Evolutionary conservation across 2,113 vertebrate genomes (phyloP), one percentile per base, ranked within the genome.

Genomic region (Tenrec ecaudatus): DNA sequence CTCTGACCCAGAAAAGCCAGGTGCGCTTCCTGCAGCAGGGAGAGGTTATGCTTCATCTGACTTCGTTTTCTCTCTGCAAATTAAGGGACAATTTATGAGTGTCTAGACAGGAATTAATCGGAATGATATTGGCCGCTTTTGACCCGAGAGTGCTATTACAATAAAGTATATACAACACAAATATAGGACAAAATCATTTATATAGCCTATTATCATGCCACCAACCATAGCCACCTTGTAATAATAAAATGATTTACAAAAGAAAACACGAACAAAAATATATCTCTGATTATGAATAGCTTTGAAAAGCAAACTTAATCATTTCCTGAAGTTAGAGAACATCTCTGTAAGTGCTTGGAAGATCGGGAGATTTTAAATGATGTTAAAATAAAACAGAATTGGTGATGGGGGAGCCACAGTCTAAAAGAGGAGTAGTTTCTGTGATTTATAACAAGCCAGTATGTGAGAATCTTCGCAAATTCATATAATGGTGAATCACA

Each of bases 51-150:
- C 66, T 98, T 97, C 94, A 84, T 89, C 90, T 88, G 92, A 93
- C 79, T 96, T 92, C 29, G 80, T 89, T 90, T 82, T 97, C 95
- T 93, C 77, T 95, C 89, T 95, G 97, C 95, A 97, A 98, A 98
- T 98, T 98, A 98, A 95, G 96, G 92, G 79, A 97, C 91, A 97
- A 98, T 98, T 98, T 98, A 98, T 95, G 96, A 97, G 97, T 95
- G 86, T 92, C 93, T 94, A 94, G 96, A 88, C 78, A 91, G 96
- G 95, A 98, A 98, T 98, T 98, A 98, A 98, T 97, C 96, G 95
- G 96, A 88, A 95, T 88, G 92, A 93, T 98, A 97, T 97, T 96
- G 96, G 97, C 97, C 97, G 95, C 91, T 98, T 97, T 98, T 97
- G 97, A 97, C 95, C 96, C 88, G 62, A 87, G 96, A 47, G 86